Conservation (phyloP, 2,888 invertebrate species). For the Xanthia icteritia region DNA sequence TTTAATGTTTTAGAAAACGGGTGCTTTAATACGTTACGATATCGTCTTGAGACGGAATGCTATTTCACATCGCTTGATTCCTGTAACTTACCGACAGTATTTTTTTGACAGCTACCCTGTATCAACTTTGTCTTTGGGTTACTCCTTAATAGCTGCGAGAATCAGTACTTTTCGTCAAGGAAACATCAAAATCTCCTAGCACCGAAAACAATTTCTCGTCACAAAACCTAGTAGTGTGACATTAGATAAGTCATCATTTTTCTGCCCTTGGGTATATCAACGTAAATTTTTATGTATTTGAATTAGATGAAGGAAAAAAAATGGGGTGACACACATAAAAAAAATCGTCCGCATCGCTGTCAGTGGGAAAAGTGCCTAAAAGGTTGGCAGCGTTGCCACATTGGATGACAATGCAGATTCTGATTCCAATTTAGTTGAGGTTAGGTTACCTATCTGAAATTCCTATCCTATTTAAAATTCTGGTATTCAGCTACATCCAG, state of each 20-base stretch:
- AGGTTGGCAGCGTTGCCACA: too few relatives aligned
- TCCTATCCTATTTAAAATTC: background rate
- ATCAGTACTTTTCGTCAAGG: background rate
- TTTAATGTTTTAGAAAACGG: background rate
- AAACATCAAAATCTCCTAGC: background rate
- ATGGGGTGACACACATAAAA: too few relatives aligned
- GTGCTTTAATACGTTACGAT: conserved; percentile 23
- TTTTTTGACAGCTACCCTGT: too few relatives aligned
- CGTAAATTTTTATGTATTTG: too few relatives aligned
- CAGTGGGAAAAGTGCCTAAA: too few relatives aligned
- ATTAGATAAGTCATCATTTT: background rate
- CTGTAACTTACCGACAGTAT: too few relatives aligned
- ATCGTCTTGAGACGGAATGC: background rate
- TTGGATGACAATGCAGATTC: too few relatives aligned
- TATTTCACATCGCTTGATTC: background rate
- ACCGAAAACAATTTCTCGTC: background rate
- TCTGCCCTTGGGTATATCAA: background rate
- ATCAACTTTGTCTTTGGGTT: background rate
- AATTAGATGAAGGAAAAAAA: too few relatives aligned
- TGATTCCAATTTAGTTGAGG: too few relatives aligned
- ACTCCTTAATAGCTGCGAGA: too few relatives aligned
- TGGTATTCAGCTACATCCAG: background rate
- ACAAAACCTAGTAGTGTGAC: background rate
- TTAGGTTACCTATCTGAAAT: background rate
- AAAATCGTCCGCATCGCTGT: too few relatives aligned